Evolutionary conservation across 2,888 invertebrate species (phyloP), one percentile per base, ranked within the genome.

Genomic region (Leuctra nigra): DNA sequence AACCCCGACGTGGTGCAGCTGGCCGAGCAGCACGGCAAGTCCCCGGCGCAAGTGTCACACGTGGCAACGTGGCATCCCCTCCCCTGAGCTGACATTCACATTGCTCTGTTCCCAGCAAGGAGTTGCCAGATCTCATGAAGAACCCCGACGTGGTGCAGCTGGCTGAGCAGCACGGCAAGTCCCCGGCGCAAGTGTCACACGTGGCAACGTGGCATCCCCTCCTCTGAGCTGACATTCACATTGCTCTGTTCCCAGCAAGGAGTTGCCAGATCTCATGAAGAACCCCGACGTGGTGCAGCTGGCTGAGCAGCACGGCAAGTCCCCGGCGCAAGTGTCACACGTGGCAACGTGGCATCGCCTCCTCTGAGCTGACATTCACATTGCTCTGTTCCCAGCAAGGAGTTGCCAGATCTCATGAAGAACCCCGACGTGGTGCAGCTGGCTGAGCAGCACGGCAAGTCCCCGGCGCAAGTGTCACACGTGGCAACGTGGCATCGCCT

Each of bases 41-140:
- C 84, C 0, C 75, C 86, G 0, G 91, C 90, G 3, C 92, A 92
- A 72, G 73, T 88, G n/a, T n/a, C n/a, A n/a, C n/a, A n/a, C n/a
- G n/a, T n/a, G n/a, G n/a, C n/a, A n/a, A n/a, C n/a, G n/a, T n/a
- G n/a, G n/a, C n/a, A n/a, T n/a, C n/a, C n/a, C n/a, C n/a, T n/a
- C n/a, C n/a, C n/a, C n/a, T n/a, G n/a, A n/a, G n/a, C n/a, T n/a
- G n/a, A n/a, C n/a, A n/a, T n/a, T n/a, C n/a, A n/a, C n/a, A n/a
- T n/a, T n/a, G n/a, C n/a, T n/a, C n/a, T n/a, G n/a, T n/a, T n/a
- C n/a, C n/a, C 16, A 47, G 47, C 25, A 24, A 25, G 14, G 47
- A 25, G n/a, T 29, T 63, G 57, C 86, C 87, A 0, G 81, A 83
- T 67, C 71, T 87, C 52, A 68, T 91, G 66, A 73, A 78, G 39